These are phyloP conservation scores for Ficedula albicollis DNA, from an alignment of 2,797 vertebrate species.

Conservation along the genomic window DNA sequence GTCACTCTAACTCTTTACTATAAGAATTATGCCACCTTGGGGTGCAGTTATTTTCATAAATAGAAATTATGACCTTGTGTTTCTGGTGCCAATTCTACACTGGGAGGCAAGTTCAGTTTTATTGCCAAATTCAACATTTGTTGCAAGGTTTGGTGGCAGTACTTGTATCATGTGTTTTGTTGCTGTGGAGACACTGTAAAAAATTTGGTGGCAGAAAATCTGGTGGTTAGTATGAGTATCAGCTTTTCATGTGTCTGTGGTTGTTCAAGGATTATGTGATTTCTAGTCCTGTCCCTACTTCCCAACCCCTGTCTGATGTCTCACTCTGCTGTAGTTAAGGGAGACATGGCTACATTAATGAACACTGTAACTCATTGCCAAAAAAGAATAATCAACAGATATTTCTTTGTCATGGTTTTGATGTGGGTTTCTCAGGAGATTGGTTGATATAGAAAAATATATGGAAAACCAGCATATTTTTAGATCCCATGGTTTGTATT, in stretches of 20 bases:
- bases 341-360: not conserved
- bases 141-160: not conserved
- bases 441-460: rapidly evolving
- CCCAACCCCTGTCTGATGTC: rapidly evolving
- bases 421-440: not conserved
- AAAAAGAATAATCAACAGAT: not conserved
- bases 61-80: rapidly evolving
- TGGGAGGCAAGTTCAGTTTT: not conserved
- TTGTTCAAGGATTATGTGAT: not conserved
- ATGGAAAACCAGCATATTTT: not conserved
- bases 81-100: not conserved
- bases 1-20: not conserved
- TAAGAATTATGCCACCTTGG: not conserved
- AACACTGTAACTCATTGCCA: not conserved
- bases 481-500: not conserved
- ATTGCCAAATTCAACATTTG: not conserved
- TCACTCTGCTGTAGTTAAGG: not conserved
- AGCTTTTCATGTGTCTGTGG: not conserved
- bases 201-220: not conserved
- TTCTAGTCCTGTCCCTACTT: not conserved
- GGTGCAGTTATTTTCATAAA: not conserved
- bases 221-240: not conserved
- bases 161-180: not conserved
- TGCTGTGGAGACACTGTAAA: not conserved
- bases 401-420: not conserved